phyloP scores from a whole-genome alignment of 2,797 vertebrate genomes.

The Orestias chungarensis region DNA sequence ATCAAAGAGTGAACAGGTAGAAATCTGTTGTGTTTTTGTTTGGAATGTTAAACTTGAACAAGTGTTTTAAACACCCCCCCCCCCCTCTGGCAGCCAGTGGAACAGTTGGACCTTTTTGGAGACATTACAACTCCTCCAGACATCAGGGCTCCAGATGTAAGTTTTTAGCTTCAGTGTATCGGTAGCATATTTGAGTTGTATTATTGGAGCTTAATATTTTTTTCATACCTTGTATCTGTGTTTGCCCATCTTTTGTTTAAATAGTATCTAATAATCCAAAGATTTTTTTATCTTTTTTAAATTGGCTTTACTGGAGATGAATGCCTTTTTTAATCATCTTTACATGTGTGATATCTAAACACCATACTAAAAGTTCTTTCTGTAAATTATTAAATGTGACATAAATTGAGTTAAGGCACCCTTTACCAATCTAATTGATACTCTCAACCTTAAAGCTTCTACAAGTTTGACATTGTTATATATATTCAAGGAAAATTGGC shows the following conservation, averaged over 20 bases:
- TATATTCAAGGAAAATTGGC: not conserved
- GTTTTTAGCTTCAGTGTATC: slow-evolving; percentile 59
- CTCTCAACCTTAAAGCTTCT: slow-evolving; percentile 62
- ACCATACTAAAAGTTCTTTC: slow-evolving; percentile 37
- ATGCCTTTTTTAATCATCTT: not conserved
- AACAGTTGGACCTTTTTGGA: slow-evolving; percentile 94
- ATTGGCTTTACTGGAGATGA: not conserved
- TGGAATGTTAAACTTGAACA: not conserved
- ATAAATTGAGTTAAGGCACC: slow-evolving; percentile 48
- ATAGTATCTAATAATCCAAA: not conserved
- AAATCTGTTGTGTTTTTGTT: slow-evolving; percentile 13
- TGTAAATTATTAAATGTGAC: not conserved
- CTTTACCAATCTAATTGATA: slow-evolving; percentile 43
- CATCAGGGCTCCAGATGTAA: slow-evolving; percentile 89
- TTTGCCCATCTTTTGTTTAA: not conserved
- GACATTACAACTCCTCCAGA: slow-evolving; percentile 97
- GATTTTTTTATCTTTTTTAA: not conserved
- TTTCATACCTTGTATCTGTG: not conserved
- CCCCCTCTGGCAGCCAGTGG: slow-evolving; percentile 84
- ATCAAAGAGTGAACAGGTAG: slow-evolving; percentile 79
- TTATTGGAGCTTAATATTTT: not conserved
- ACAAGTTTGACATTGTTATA: slow-evolving; percentile 10
- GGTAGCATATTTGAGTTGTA: too few relatives aligned
- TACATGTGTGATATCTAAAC: slow-evolving; percentile 35
- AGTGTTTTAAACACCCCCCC: not conserved